Percentiles rank a stretch among this genome's conserved stretches.
phyloP scores from a whole-genome alignment of 2,888 invertebrate genomes.

The Spisula subtruncata region DNA sequence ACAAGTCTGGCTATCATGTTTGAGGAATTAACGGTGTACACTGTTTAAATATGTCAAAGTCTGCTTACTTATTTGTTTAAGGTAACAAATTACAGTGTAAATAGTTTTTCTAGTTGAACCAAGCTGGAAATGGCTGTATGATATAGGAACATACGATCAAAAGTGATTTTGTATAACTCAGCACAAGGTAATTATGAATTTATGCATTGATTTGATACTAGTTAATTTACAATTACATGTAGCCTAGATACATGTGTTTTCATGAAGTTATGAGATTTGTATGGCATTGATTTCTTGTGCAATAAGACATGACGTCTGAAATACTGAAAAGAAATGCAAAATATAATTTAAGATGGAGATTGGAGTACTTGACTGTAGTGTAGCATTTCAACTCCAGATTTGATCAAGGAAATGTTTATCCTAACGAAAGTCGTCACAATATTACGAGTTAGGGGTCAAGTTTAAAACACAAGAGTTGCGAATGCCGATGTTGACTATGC shows the following conservation, averaged over 20 bases:
- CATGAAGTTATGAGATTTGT: no score
- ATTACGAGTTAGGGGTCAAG: no score
- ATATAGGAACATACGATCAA: not conserved
- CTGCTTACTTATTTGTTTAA: conserved; percentile 34
- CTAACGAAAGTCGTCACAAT: no score
- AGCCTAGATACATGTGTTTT: no score
- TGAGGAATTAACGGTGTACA: not conserved
- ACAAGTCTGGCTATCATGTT: not conserved
- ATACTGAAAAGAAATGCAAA: no score
- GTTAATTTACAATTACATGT: not conserved
- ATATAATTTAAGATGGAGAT: not conserved
- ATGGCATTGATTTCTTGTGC: no score
- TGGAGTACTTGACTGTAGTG: no score
- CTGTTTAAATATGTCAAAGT: conserved; percentile 37
- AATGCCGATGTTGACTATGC: no score
- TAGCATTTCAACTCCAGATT: no score
- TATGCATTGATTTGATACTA: not conserved
- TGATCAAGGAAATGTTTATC: no score
- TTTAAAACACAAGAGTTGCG: no score
- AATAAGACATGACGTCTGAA: no score
- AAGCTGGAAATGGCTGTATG: not conserved
- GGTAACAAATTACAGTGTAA: conserved; percentile 43
- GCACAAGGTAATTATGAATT: not conserved
- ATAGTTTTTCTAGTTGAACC: not conserved
- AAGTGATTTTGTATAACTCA: not conserved